phyloP scores from a whole-genome alignment of 2,113 vertebrate species.

The Gobius niger region DNA sequence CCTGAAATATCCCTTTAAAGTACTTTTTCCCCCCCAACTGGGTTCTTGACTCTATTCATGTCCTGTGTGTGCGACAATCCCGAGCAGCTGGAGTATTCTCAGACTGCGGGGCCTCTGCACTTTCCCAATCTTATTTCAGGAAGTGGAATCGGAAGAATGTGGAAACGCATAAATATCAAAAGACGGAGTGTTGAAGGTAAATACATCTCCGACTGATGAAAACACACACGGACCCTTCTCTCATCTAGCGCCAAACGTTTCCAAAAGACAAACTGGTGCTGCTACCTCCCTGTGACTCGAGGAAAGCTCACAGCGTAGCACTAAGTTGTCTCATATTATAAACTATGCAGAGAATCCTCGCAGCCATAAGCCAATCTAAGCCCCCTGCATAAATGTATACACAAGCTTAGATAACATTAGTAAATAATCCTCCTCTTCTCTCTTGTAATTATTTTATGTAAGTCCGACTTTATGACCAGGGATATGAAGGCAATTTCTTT shows the following conservation, averaged over 20 bases:
- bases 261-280: conserved; percentile 19
- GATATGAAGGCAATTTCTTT: conserved; percentile 30
- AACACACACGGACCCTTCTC: conserved; percentile 28
- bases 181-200: conserved; percentile 42
- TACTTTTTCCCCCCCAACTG: too few species aligned
- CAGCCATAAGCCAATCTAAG: conserved; percentile 17
- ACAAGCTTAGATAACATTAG: conserved; percentile 26
- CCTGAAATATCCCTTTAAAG: too few species aligned
- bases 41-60: not conserved
- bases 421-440: conserved; percentile 32
- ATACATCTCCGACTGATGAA: conserved; percentile 34
- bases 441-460: conserved; percentile 41
- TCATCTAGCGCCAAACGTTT: conserved; percentile 20
- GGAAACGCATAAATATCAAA: conserved; percentile 57
- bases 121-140: conserved; percentile 54
- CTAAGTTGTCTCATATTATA: conserved; percentile 17
- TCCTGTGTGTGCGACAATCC: conserved; percentile 8
- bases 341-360: conserved; percentile 23
- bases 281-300: conserved; percentile 28
- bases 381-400: conserved; percentile 22
- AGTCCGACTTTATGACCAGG: conserved; percentile 36
- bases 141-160: conserved; percentile 58
- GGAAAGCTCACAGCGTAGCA: conserved; percentile 19
- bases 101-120: conserved; percentile 23
- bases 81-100: conserved; percentile 29